Evolutionary conservation across 2,797 vertebrate species (phyloP).

Genomic region (Cottoperca gobio): DNA sequence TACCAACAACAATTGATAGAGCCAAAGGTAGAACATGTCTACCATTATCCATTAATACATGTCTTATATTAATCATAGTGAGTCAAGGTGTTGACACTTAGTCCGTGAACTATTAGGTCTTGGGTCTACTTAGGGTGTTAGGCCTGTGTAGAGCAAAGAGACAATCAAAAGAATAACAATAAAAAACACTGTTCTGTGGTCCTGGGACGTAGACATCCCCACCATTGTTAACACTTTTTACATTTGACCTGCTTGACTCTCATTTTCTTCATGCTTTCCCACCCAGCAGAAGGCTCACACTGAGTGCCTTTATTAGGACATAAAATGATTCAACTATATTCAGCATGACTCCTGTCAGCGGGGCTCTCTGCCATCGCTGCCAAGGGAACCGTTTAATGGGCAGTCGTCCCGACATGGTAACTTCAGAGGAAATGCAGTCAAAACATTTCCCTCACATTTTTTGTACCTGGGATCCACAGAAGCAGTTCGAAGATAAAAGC

Average conservation of each 20-base stretch:
- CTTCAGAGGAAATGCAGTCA: conserved; percentile 26
- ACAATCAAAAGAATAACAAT: too few relatives aligned
- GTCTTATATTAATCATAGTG: not conserved
- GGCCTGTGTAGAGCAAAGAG: not conserved
- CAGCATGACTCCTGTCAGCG: not conserved
- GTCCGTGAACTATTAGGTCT: not conserved
- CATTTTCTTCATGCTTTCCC: conserved; percentile 3
- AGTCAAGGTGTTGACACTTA: not conserved
- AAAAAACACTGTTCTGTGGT: not conserved
- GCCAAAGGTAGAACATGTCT: not conserved
- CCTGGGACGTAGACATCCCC: not conserved
- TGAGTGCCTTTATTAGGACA: conserved; percentile 20
- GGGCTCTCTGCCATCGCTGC: conserved; percentile 35
- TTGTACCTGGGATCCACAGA: conserved; percentile 33
- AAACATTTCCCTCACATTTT: conserved; percentile 32
- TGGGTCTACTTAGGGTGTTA: not conserved
- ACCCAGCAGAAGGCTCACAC: conserved; percentile 17
- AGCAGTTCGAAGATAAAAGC: conserved; percentile 37
- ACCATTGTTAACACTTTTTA: not conserved
- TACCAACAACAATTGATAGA: not conserved
- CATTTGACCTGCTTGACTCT: not conserved
- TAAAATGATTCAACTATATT: conserved; percentile 18
- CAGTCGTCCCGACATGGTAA: conserved; percentile 19
- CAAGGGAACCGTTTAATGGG: conserved; percentile 12
- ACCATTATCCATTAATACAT: not conserved